Evolutionary conservation across 2,797 vertebrate species (phyloP), one percentile per base, ranked within the genome.

Genomic region (Artibeus jamaicensis): DNA sequence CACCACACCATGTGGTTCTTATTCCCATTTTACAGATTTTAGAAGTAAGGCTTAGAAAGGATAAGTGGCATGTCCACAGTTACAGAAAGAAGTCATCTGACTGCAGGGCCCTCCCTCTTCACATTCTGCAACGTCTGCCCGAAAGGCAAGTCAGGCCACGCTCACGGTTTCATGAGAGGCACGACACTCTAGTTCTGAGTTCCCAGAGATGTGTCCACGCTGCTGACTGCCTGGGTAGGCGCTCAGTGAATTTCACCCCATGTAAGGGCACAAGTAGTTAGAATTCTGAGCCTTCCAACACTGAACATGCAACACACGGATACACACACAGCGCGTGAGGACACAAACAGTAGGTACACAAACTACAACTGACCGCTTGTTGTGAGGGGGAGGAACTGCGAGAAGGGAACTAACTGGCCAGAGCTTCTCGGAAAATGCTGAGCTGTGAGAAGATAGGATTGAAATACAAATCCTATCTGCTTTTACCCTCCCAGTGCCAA

Each of bases 391-490:
- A 93, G 14, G 70, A 95, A 89, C 8, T 53, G 46, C 46, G 77
- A 59, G 39, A 76, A 62, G 37, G 83, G 42, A 86, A 70, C 19
- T 73, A 86, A 70, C 19, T 73, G 32, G 22, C 57, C 44, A 37
- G 32, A 74, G 57, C 62, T 76, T 57, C 86, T 73, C 55, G 76
- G 77, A 78, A 88, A 83, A 93, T 84, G 68, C 50, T 39, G 71
- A 83, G 53, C 42, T 90, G 37, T 85, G 53, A 88, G 70, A 94
- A 88, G 85, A 71, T 62, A 91, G 6, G 16, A 93, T 16, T 86
- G 92, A 92, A 89, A 87, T 53, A 14, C 89, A 90, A 92, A 19
- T 22, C 55, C 78, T 94, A 70, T 48, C 62, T 91, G 44, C 34
- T 83, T 88, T 82, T 46, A 59, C 37, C 39, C 50, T 71, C 50